Evolutionary conservation across 2,113 vertebrate species (phyloP), one percentile per base, ranked within the genome.

Genomic region (Aegotheles bennettii): DNA sequence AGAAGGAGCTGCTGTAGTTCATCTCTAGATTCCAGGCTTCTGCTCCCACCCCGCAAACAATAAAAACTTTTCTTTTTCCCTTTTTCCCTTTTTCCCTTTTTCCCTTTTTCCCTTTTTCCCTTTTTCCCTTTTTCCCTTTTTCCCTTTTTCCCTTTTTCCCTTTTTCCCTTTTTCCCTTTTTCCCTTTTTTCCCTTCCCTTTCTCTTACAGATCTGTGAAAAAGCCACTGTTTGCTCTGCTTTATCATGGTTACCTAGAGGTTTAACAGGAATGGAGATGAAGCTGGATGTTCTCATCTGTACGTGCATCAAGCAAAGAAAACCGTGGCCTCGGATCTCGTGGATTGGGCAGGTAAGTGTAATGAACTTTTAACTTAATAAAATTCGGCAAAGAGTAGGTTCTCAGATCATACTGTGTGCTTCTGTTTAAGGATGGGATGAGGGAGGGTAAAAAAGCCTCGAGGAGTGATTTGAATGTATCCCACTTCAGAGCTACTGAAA

Each of bases 311-410:
- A 97, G 53, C 98, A 98, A 71, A 98, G 96, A 59, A 98, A 95
- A 60, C 98, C 98, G 1, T 98, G 98, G 98, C 97, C 98, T 63
- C 97, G 94, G 16, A 40, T 98, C 54, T 96, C 96, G 3, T 98
- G 98, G 98, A 45, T 98, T 76, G 98, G 98, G 67, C 96, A 98
- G 94, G 98, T 98, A 83, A 82, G 84, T 43, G n/a, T 31, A 45
- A 35, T n/a, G 12, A 40, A 35, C 9, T 54, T 31, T 4, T 19
- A 33, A 18, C 81, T 53, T 40, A 61, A 33, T 21, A 25, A 47
- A 61, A 23, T 65, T 64, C 10, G n/a, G 6, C 4, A 18, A 53
- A 57, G n/a, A 43, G 7, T 16, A 31, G 3, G 2, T 2, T 3
- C 45, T 87, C 64, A 26, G 17, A 25, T 65, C 61, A 16, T 36